Percentiles rank a stretch among this genome's conserved stretches.
Evolutionary conservation across 2,888 invertebrate genomes (phyloP).

Genomic region (Coremacera marginata): DNA sequence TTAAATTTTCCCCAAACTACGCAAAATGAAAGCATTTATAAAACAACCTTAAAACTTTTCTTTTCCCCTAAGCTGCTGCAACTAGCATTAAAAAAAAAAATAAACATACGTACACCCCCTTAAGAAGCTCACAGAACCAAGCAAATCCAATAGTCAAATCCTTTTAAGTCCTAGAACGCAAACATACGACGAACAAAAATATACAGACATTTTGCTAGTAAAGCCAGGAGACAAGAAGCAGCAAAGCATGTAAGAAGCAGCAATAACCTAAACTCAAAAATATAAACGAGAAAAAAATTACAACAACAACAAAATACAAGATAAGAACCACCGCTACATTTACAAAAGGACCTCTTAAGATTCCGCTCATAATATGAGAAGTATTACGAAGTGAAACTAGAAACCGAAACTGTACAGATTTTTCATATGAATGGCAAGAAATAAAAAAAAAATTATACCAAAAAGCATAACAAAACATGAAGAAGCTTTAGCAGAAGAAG

Average conservation of each 20-base stretch:
- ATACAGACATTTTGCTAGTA: background rate
- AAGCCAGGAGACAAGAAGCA: background rate
- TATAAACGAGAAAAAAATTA: background rate
- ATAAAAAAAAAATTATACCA: background rate
- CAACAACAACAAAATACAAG: background rate
- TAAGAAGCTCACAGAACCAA: background rate
- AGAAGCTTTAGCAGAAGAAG: background rate
- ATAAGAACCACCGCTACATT: no score
- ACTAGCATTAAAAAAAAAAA: background rate
- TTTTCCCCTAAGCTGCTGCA: background rate
- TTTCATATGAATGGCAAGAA: slow-evolving; percentile 2
- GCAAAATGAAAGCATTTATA: background rate
- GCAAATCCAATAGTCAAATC: slow-evolving; percentile 1
- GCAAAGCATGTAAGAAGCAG: background rate
- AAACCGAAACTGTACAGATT: slow-evolving; percentile 13
- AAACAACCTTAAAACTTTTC: background rate
- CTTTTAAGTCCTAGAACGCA: background rate
- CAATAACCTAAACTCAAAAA: background rate
- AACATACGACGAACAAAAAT: background rate
- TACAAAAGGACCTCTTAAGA: background rate
- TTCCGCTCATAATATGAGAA: slow-evolving; percentile 11
- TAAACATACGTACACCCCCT: background rate
- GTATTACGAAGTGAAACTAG: slow-evolving; percentile 5
- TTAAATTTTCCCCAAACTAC: background rate
- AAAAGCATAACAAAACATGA: background rate